Percentiles rank a stretch among this genome's conserved stretches.
These are phyloP conservation scores for Iphiclides podalirius DNA, from an alignment of 2,888 invertebrate genomes.

Conservation along the genomic window DNA sequence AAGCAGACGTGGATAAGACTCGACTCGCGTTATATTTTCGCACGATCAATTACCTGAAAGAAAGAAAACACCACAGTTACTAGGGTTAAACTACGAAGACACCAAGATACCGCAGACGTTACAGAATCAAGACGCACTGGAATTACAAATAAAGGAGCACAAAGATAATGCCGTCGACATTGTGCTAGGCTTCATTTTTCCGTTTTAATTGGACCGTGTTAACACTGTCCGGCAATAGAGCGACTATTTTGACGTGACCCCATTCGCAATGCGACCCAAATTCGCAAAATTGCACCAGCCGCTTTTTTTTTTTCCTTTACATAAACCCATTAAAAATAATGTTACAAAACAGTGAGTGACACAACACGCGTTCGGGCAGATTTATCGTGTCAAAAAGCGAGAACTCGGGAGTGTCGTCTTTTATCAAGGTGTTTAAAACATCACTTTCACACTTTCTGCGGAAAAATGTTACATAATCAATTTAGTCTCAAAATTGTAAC, in stretches of 20 bases:
- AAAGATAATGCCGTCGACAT: slow-evolving; percentile 28
- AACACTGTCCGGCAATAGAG: slow-evolving; percentile 59
- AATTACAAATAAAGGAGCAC: no score
- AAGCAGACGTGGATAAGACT: slow-evolving; percentile 41
- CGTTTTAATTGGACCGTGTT: slow-evolving; percentile 71
- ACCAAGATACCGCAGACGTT: no score
- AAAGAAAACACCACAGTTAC: slow-evolving; percentile 32
- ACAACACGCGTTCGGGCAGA: slow-evolving; percentile 52
- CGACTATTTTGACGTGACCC: slow-evolving; percentile 69
- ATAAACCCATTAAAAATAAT: slow-evolving; percentile 57
- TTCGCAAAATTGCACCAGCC: slow-evolving; percentile 60
- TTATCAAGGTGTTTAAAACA: slow-evolving; percentile 42
- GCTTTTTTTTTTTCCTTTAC: slow-evolving; percentile 48
- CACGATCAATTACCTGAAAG: slow-evolving; percentile 62
- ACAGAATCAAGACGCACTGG: no score
- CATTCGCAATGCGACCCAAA: slow-evolving; percentile 66
- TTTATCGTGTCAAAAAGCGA: slow-evolving; percentile 50
- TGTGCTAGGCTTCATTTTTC: slow-evolving; percentile 38
- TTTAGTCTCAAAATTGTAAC: slow-evolving; percentile 6
- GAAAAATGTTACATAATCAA: neutral
- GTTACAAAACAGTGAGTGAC: slow-evolving; percentile 67
- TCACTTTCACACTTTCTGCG: neutral
- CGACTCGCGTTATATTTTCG: slow-evolving; percentile 20
- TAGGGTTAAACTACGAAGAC: no score
- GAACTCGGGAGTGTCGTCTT: slow-evolving; percentile 55